Conservation (phyloP, 1,140 invertebrate genomes). For the Bilobella aurantiaca region DNA sequence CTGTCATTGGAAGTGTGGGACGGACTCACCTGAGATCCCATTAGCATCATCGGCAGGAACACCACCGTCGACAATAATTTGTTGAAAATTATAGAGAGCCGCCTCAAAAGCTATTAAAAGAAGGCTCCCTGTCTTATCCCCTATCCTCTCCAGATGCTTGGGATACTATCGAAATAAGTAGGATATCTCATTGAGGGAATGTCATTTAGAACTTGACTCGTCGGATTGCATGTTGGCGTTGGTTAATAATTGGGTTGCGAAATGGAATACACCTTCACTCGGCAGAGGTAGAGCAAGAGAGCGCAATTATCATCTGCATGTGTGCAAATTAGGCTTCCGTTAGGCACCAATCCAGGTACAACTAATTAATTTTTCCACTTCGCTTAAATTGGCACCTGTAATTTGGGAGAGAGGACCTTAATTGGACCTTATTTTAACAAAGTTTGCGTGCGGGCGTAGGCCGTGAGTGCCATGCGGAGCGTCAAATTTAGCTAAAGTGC, state of each 20-base stretch:
- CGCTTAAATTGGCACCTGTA: neutral
- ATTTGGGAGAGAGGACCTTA: neutral
- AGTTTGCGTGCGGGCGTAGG: neutral
- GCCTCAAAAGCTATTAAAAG: neutral
- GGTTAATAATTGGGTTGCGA: constrained; percentile 1
- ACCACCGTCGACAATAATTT: neutral
- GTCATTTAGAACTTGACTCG: constrained; percentile 4
- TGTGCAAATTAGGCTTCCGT: constrained; percentile 10
- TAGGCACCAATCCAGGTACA: neutral
- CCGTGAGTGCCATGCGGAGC: too few relatives aligned
- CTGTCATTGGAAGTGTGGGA: neutral
- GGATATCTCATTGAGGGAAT: neutral
- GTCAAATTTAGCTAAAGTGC: too few relatives aligned
- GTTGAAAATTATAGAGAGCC: constrained; percentile 1
- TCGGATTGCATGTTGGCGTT: neutral
- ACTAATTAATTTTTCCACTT: neutral
- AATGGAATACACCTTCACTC: neutral
- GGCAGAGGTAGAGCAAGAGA: neutral
- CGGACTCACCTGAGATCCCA: too few relatives aligned
- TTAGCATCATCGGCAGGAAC: neutral
- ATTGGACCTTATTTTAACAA: neutral
- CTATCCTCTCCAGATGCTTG: neutral
- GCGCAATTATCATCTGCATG: constrained; percentile 12
- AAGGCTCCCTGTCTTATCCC: neutral
- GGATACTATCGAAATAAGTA: too few relatives aligned